Conservation (phyloP, 2,888 invertebrate genomes). For the Microplitis manilae region DNA sequence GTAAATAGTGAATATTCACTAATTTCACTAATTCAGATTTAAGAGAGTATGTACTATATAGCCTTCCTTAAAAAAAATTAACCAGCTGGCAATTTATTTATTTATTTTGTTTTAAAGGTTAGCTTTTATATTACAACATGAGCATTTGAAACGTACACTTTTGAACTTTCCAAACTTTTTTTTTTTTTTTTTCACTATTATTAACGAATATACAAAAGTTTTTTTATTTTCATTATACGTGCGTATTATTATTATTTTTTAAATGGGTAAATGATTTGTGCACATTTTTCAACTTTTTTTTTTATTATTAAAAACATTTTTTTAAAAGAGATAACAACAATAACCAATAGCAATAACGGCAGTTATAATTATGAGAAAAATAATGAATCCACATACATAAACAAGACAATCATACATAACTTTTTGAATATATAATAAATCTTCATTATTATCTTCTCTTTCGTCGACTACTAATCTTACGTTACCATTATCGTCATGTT, state of each 20-base stretch:
- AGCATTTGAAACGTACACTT: too few relatives aligned
- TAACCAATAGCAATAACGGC: slow-evolving; percentile 43
- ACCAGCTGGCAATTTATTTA: too few relatives aligned
- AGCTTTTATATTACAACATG: too few relatives aligned
- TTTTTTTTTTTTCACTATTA: too few relatives aligned
- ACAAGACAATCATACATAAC: slow-evolving; percentile 47
- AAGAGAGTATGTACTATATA: too few relatives aligned
- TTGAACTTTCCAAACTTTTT: too few relatives aligned
- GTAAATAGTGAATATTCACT: too few relatives aligned
- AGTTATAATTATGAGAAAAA: slow-evolving; percentile 43
- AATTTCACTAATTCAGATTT: too few relatives aligned
- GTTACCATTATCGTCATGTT: slow-evolving; percentile 17
- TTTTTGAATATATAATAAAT: slow-evolving; percentile 20
- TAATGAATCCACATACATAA: slow-evolving; percentile 46
- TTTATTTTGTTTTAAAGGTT: too few relatives aligned
- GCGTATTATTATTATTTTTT: background rate
- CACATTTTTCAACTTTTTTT: slow-evolving; percentile 7
- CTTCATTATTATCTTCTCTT: slow-evolving; percentile 12
- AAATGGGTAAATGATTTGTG: background rate
- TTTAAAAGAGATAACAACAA: slow-evolving; percentile 43
- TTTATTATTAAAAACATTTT: background rate
- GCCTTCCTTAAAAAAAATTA: too few relatives aligned
- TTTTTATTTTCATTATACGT: too few relatives aligned
- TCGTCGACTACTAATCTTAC: slow-evolving; percentile 15
- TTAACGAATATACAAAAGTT: too few relatives aligned